A percentile compares a stretch with the other conserved stretches of the same genome.
phyloP scores from a whole-genome alignment of 2,888 invertebrate species.

The Ametastegia equiseti region DNA sequence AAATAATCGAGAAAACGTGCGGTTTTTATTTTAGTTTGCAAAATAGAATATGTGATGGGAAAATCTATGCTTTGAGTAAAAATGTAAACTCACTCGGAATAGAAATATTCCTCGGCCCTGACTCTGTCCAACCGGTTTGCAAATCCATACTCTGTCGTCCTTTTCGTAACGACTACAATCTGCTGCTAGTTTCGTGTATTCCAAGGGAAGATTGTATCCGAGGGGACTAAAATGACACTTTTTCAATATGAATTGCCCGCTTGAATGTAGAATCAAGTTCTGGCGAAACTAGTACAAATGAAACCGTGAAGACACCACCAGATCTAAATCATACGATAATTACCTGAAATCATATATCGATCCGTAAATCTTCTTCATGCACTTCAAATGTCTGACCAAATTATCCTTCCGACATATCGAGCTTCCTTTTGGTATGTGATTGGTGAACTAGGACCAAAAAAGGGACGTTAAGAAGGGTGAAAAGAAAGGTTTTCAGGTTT shows the following conservation, averaged over 20 bases:
- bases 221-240: constrained; percentile 84
- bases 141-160: constrained; percentile 85
- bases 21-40: not conserved
- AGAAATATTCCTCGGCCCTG: constrained; percentile 91
- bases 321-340: constrained; percentile 48
- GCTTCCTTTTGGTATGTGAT: constrained; percentile 90
- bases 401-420: constrained; percentile 92
- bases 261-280: not conserved
- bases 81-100: constrained; percentile 83
- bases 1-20: constrained; percentile 53
- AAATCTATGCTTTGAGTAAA: not conserved
- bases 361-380: constrained; percentile 90
- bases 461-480: constrained; percentile 48
- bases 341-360: constrained; percentile 91
- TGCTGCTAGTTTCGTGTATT: constrained; percentile 90
- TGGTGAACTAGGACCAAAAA: constrained; percentile 81
- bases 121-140: constrained; percentile 91
- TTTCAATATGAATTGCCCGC: not conserved
- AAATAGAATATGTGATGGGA: not conserved
- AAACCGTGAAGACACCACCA: not conserved
- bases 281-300: not conserved
- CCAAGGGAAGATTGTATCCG: constrained; percentile 89
- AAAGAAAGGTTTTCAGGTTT: not conserved
- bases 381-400: constrained; percentile 86
- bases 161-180: constrained; percentile 82